Percentiles rank a stretch among this genome's conserved stretches.
Conservation (phyloP, 2,888 invertebrate species). For the Pseudococcus jackbeardsleyi region DNA sequence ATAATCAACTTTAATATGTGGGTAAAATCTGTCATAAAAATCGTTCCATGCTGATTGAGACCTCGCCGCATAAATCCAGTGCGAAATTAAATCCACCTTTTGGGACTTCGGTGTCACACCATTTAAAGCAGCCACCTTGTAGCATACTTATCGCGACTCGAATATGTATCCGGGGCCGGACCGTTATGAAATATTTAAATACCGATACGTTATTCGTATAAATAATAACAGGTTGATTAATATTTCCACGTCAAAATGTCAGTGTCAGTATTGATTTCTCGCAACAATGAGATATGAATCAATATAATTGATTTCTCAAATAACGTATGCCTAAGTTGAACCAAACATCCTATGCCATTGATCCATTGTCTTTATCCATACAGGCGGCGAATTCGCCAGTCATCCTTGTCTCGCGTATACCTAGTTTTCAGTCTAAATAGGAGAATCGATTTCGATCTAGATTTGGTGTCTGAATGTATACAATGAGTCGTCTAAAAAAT, state of each 20-base stretch:
- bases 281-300: slow-evolving; percentile 45
- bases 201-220: not conserved
- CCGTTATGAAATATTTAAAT: slow-evolving; percentile 51
- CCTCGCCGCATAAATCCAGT: not conserved
- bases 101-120: slow-evolving; percentile 14
- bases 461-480: not conserved
- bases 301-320: slow-evolving; percentile 52
- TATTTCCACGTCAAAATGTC: slow-evolving; percentile 48
- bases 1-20: too few relatives aligned
- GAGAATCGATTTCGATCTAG: slow-evolving; percentile 17
- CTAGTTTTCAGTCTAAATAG: not conserved
- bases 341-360: not conserved
- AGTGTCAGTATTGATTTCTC: slow-evolving; percentile 43
- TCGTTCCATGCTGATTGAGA: too few relatives aligned
- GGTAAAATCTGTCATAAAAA: too few relatives aligned
- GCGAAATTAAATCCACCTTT: not conserved
- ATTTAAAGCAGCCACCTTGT: not conserved
- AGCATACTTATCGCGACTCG: not conserved
- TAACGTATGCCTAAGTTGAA: slow-evolving; percentile 8
- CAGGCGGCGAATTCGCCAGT: not conserved
- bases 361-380: slow-evolving; percentile 13
- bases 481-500: not conserved
- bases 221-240: slow-evolving; percentile 36
- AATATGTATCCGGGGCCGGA: not conserved
- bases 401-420: not conserved